Evolutionary conservation across 2,797 vertebrate species (phyloP).

Genomic region (Lepilemur ruficaudatus): DNA sequence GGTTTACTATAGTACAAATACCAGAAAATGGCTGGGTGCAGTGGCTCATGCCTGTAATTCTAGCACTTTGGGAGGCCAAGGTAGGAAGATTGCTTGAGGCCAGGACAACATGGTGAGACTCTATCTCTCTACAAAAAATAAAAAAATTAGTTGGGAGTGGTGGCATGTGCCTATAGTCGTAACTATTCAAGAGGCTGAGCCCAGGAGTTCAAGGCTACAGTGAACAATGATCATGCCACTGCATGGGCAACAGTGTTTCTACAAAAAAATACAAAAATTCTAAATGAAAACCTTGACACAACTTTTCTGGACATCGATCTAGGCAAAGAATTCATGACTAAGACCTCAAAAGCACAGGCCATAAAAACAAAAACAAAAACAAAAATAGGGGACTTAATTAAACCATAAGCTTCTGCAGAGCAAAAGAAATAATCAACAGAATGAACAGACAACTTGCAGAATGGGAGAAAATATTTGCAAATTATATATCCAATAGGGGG

Average conservation of each 20-base stretch:
- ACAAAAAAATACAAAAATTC: not conserved
- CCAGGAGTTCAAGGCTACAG: not conserved
- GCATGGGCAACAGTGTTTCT: not conserved
- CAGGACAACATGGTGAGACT: not conserved
- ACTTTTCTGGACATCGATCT: too few species aligned
- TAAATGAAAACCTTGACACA: too few species aligned
- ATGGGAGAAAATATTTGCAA: not conserved
- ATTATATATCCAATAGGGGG: not conserved
- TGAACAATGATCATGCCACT: not conserved
- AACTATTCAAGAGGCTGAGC: not conserved
- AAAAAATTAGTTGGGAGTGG: not conserved
- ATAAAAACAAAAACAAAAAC: not conserved
- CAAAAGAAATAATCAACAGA: too few species aligned
- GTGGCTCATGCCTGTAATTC: too few species aligned
- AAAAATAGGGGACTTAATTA: not conserved
- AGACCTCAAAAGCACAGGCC: not conserved
- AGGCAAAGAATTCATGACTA: too few species aligned
- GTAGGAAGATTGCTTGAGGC: not conserved
- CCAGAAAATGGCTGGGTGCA: too few species aligned
- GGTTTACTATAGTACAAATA: too few species aligned
- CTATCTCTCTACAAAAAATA: not conserved
- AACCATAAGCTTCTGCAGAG: not conserved
- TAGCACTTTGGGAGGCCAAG: not conserved
- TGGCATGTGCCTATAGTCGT: not conserved
- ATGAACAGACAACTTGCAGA: too few species aligned